These are phyloP conservation scores for Chelonus insularis DNA, from an alignment of 1,140 invertebrate genomes.

Conservation along the genomic window DNA sequence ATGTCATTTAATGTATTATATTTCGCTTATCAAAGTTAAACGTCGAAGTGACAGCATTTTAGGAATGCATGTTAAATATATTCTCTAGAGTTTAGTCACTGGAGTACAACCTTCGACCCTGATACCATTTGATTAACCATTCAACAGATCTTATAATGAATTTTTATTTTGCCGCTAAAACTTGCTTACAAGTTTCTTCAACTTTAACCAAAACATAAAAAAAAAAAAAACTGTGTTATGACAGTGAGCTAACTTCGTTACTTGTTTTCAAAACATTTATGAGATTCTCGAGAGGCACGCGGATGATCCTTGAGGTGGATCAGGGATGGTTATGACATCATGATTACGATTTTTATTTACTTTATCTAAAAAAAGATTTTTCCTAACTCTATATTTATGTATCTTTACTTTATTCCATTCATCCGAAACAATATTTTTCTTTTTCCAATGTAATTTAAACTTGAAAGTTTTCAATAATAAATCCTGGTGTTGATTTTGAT, in stretches of 20 bases:
- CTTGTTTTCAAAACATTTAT: slow-evolving; percentile 34
- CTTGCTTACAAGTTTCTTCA: neutral
- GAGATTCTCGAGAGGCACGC: neutral
- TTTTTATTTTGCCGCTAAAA: neutral
- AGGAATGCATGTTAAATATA: slow-evolving; percentile 39
- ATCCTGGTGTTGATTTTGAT: no score
- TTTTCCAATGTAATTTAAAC: no score
- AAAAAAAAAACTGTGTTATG: slow-evolving; percentile 31
- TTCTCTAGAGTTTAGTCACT: slow-evolving; percentile 6
- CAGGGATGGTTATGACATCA: slow-evolving; percentile 3
- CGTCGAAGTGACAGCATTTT: slow-evolving; percentile 42
- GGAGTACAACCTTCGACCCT: slow-evolving; percentile 8
- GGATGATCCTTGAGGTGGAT: slow-evolving; percentile 7
- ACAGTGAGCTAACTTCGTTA: slow-evolving; percentile 31
- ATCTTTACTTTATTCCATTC: no score
- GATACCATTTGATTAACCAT: neutral
- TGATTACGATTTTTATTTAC: neutral
- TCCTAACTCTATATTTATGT: neutral
- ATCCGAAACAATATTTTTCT: no score
- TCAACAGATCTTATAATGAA: neutral
- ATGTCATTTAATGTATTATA: slow-evolving; percentile 45
- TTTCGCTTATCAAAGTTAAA: slow-evolving; percentile 50
- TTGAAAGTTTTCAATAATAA: no score
- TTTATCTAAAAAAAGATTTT: neutral
- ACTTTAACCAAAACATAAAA: slow-evolving; percentile 18